Conservation (phyloP, 2,113 vertebrate species). For the Chionis minor region DNA sequence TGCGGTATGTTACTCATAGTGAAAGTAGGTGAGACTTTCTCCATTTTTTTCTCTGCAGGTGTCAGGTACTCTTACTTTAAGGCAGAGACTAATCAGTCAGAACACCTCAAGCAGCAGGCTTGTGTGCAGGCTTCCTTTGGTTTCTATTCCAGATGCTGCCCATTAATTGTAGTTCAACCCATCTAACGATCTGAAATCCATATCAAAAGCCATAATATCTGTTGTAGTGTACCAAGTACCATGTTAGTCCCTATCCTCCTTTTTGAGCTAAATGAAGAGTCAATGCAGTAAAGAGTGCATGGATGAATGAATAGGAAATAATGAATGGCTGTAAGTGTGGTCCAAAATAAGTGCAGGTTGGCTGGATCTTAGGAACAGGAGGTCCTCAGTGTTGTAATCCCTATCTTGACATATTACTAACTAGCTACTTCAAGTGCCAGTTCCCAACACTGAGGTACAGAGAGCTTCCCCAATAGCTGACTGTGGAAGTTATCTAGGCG, state of each 20-base stretch:
- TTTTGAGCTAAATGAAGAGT: background rate
- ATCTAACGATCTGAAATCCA: background rate
- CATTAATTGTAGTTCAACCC: background rate
- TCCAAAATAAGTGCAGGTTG: background rate
- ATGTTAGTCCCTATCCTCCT: background rate
- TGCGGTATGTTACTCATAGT: background rate
- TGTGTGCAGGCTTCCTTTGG: background rate
- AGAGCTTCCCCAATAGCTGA: background rate
- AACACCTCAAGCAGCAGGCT: background rate
- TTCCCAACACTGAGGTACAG: background rate
- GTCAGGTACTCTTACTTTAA: background rate
- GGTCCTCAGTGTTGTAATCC: background rate
- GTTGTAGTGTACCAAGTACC: background rate
- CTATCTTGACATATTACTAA: background rate
- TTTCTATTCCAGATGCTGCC: background rate
- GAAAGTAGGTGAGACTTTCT: constrained; percentile 47
- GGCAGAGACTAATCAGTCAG: background rate
- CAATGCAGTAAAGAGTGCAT: background rate
- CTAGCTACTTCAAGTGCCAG: background rate
- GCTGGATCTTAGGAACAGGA: background rate
- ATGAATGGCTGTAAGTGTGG: background rate
- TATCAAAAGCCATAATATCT: background rate
- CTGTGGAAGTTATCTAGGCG: background rate
- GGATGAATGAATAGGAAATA: background rate
- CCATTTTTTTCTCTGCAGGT: background rate